These are phyloP conservation scores for Hiodon alosoides DNA, from an alignment of 2,113 vertebrate genomes.

Conservation along the genomic window DNA sequence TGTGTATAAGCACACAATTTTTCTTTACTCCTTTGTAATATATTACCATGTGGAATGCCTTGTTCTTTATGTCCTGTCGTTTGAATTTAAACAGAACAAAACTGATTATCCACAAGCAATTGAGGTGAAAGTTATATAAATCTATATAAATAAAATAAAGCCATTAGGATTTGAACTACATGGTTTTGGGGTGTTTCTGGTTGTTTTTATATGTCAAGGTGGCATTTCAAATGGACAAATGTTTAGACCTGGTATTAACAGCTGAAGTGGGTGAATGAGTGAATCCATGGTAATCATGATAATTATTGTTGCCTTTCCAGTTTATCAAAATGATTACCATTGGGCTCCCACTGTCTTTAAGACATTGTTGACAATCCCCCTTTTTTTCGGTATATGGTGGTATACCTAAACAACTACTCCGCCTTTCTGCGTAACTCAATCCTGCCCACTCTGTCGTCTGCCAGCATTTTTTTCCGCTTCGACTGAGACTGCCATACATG, in stretches of 20 bases:
- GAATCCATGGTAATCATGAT: background rate
- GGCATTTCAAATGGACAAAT: background rate
- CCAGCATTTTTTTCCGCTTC: no score
- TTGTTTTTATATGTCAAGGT: conserved; percentile 5
- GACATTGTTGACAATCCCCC: no score
- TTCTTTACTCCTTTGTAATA: conserved; percentile 69
- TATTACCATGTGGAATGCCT: conserved; percentile 72
- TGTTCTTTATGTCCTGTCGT: conserved; percentile 69
- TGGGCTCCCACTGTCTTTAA: background rate
- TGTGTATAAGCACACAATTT: conserved; percentile 39
- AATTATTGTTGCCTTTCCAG: background rate
- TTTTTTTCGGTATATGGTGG: no score
- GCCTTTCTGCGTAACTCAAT: no score
- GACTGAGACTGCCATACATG: no score
- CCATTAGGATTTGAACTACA: conserved; percentile 70
- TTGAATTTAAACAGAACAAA: conserved; percentile 67
- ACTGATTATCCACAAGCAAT: conserved; percentile 64
- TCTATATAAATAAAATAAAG: conserved; percentile 70
- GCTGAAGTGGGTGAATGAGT: no score
- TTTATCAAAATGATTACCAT: background rate
- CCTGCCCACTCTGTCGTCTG: no score
- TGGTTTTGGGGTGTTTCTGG: conserved; percentile 36
- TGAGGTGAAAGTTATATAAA: conserved; percentile 61
- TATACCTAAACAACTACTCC: no score
- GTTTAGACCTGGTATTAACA: no score